These are phyloP conservation scores for Caretta caretta DNA, from an alignment of 2,113 vertebrate genomes.

Conservation along the genomic window DNA sequence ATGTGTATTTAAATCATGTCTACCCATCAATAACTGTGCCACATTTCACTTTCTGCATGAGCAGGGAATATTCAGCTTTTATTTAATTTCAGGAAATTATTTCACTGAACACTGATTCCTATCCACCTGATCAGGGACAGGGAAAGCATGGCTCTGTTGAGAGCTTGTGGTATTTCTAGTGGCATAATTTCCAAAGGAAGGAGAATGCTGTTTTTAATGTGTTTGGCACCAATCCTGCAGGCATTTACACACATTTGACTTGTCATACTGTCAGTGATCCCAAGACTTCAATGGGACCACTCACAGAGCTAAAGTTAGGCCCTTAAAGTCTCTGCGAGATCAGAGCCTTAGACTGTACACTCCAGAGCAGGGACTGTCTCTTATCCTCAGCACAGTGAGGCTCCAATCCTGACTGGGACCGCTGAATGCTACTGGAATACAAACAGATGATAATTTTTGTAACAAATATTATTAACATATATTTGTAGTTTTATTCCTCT, in stretches of 20 bases:
- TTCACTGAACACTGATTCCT: constrained; percentile 24
- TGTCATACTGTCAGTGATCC: background rate
- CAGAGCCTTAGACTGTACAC: background rate
- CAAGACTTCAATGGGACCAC: background rate
- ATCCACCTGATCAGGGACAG: background rate
- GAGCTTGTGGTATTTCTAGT: background rate
- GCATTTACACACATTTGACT: background rate
- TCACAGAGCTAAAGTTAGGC: background rate
- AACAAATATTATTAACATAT: background rate
- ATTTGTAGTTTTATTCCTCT: background rate
- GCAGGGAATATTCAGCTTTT: constrained; percentile 11
- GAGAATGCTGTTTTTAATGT: background rate
- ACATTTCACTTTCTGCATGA: background rate
- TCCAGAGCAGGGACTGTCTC: background rate
- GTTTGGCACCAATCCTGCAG: background rate
- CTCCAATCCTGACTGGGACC: background rate
- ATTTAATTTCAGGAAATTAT: constrained; percentile 37
- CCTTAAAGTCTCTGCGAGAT: background rate
- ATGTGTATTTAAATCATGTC: constrained; percentile 21
- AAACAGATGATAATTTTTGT: background rate
- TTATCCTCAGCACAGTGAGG: background rate
- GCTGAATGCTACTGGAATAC: background rate
- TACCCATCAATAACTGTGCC: background rate
- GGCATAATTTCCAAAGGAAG: background rate
- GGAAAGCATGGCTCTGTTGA: constrained; percentile 3